Evolutionary conservation across 2,113 vertebrate genomes (phyloP), one percentile per base, ranked within the genome.

Genomic region (zebrafish (Danio rerio)): DNA sequence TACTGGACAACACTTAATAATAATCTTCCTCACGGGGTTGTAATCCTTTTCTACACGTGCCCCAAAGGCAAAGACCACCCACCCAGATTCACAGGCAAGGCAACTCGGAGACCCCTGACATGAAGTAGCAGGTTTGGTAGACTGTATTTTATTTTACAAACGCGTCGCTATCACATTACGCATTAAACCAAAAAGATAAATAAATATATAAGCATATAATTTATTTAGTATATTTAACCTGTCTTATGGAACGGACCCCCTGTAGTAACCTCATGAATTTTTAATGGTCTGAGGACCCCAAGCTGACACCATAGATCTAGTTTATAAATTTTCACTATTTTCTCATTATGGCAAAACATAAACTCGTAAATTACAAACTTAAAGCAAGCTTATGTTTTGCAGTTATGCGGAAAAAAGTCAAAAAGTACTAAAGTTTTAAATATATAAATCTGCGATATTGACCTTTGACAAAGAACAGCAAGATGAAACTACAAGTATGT

Each of bases 61-160:
- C 69, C 5, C 20, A 71, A 31, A 31, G 69, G 69, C 69, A 52
- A 52, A 11, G 69, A 71, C 47, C 69, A 71, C 69, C 69, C 69
- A 70, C 18, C 6, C 18, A 71, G 47, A 71, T 2, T 5, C n/a
- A 7, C 68, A 47, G 9, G 16, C 5, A 52, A 47, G 9, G 16
- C 5, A 52, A 4, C 18, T 31, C 4, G 20, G 18, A 31, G 12
- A 31, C 42, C 58, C 21, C 61, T 63, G 21, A 63, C 3, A 40
- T 40, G 11, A 63, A 13, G 21, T 12, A 52, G 49, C 49, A 52
- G 11, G 49, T 52, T 52, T 31, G 31, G 31, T 31, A 1, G 31
- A 31, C 31, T 31, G 3, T 31, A 31, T 31, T 31, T 31, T 31
- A 2, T 31, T 31, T 31, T 2, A 3, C 3, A 31, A 31, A 31